Evolutionary conservation across 1,140 invertebrate genomes (phyloP), one percentile per base, ranked within the genome.

Genomic region (Halesus radiatus): DNA sequence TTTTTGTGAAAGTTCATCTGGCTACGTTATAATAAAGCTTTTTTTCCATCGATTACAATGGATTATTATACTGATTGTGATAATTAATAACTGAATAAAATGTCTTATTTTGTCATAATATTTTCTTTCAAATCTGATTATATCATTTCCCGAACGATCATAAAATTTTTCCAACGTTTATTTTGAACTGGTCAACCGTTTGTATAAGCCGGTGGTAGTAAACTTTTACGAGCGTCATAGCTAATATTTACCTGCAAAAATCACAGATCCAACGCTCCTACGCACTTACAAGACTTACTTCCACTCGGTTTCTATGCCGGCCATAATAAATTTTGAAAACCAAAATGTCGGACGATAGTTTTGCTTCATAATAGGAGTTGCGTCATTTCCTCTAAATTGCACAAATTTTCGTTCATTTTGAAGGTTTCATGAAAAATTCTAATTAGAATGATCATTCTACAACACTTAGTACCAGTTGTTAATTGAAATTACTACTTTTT

Each of bases 241-340:
- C 37, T 45, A 45, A 13, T 45, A 45, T 45, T 45, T 5, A 45
- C 37, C 37, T 60, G 1, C n/a, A 3, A 60, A 60, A 22, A 18
- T 1, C 62, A 29, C 16, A 3, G 1, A 29, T 37, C 5, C n/a
- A 26, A 22, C 26, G 62, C 62, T 29, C 10, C 7, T 72, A 72
- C 68, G 68, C 68, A 72, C 68, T 8, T 72, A 20, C 68, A 72
- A 72, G 22, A n/a, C 20, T 15, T 45, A 20, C 18, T 18, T 72
- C 23, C 50, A 7, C 16, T 20, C 18, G 45, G 68, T 52, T 72
- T 52, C 18, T 72, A 18, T 22, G n/a, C 45, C 68, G 68, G 29
- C 68, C 10, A 66, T 26, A 66, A 22, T 22, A 32, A 23, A 29
- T 66, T 66, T 52, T 72, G 68, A 32, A 72, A 52, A 20, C 18